A percentile compares a stretch with the other conserved stretches of the same genome.
Conservation (phyloP, 2,797 vertebrate species). For the Meriones psammophilus region DNA sequence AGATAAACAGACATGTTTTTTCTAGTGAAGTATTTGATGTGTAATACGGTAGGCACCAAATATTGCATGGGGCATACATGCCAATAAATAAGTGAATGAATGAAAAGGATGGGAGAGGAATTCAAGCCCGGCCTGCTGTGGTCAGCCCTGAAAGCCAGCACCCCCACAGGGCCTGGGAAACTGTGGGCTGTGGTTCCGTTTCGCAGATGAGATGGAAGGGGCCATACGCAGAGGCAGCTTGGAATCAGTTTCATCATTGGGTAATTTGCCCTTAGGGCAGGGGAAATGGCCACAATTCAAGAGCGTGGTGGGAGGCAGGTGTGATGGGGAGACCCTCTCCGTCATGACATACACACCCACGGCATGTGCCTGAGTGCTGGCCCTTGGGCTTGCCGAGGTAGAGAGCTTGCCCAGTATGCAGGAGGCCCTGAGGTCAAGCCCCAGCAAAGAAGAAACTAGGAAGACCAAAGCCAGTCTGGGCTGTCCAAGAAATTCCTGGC, state of each 20-base stretch:
- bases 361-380: background rate
- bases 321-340: background rate
- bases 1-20: background rate
- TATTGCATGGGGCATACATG: background rate
- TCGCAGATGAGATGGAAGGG: background rate
- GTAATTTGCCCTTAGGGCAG: background rate
- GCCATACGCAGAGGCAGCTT: background rate
- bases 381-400: background rate
- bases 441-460: background rate
- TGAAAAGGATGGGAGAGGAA: background rate
- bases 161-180: background rate
- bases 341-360: rapidly evolving
- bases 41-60: background rate
- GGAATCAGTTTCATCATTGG: background rate
- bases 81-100: background rate
- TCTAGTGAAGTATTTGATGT: background rate
- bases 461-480: background rate
- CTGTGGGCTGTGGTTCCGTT: background rate
- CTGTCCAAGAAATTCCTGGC: background rate
- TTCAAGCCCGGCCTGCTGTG: background rate
- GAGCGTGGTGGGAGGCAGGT: background rate
- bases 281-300: background rate
- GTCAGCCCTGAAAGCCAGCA: background rate
- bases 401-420: no score
- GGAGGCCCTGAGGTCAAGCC: background rate